Evolutionary conservation across 2,888 invertebrate species (phyloP), one percentile per base, ranked within the genome.

Genomic region (Mesorhabditis spiculigera): DNA sequence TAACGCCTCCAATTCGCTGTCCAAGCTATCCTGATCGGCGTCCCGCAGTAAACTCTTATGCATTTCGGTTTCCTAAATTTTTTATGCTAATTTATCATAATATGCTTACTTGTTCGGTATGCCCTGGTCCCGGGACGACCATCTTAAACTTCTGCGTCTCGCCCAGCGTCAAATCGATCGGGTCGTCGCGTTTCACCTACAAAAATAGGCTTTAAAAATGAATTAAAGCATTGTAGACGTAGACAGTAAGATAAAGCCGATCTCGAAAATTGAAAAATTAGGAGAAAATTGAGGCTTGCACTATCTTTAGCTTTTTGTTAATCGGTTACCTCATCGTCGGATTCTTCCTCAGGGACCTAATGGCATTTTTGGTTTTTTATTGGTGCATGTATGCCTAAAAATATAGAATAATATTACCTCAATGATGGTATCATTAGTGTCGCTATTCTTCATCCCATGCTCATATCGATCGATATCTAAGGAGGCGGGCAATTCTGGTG

Each of bases 141-240:
- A 84, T 81, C 67, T 79, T 78, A 69, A 84, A 85, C 67, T 84
- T 84, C 66, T 85, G 84, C 5, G 85, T 85, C 71, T 85, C 85
- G 45, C 85, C 85, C 65, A 80, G 64, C 4, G 78, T 76, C 28
- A 74, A 76, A 71, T 84, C 84, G 45, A 76, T 68, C 43, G 69
- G 5, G 28, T 69, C 10, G 3, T 10, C 45, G 10, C 50, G 45
- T 43, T 44, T 69, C 69, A 45, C 43, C 70, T 16, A 5, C 62
- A 28, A 70, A 28, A 43, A 58, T 72, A 42, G 43, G 63, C 43
- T 74, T 67, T 67, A 45, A 70, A 13, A 50, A 41, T 62, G 3
- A 50, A 50, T n/a, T 50, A 50, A 13, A 13, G 0, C 58, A 50
- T 50, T n/a, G n/a, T 50, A 28, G 28, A 28, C 28, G 28, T 28